Percentiles rank a stretch among this genome's conserved stretches.
Evolutionary conservation across 2,888 invertebrate species (phyloP).

Genomic region (Glaucopsyche alexis): DNA sequence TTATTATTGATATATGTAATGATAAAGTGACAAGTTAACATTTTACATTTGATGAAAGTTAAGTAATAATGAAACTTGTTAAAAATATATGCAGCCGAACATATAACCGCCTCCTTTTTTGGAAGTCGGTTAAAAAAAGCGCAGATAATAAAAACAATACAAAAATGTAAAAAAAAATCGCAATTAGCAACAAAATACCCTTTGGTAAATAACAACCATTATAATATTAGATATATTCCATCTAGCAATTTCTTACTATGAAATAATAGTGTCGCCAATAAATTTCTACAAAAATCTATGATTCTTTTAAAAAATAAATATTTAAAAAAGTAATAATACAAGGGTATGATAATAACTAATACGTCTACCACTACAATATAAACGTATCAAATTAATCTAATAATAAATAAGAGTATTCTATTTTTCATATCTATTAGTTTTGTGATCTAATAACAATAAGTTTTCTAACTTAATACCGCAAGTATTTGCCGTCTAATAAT

Average conservation of each 20-base stretch:
- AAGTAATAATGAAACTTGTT: not conserved
- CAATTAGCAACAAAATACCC: not conserved
- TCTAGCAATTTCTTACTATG: not conserved
- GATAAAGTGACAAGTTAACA: not conserved
- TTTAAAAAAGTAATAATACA: conserved; percentile 17
- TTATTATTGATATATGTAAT: too few species aligned
- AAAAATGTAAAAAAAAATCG: not conserved
- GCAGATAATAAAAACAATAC: not conserved
- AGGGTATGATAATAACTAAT: not conserved
- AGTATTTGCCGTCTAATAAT: not conserved
- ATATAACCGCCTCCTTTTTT: too few species aligned
- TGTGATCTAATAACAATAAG: not conserved
- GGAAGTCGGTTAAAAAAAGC: too few species aligned
- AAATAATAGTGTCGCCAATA: not conserved
- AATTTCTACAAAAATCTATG: not conserved
- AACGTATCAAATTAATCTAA: conserved; percentile 23
- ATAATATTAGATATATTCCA: not conserved
- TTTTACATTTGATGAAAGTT: not conserved
- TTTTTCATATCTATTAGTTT: conserved; percentile 17
- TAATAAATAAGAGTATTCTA: conserved; percentile 26
- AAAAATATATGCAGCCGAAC: too few species aligned
- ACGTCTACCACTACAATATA: not conserved
- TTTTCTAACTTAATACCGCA: not conserved
- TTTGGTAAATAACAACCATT: conserved; percentile 1
- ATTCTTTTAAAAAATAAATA: not conserved